These are phyloP conservation scores for Anguilla obscura DNA, from an alignment of 2,797 vertebrate genomes.

Conservation along the genomic window DNA sequence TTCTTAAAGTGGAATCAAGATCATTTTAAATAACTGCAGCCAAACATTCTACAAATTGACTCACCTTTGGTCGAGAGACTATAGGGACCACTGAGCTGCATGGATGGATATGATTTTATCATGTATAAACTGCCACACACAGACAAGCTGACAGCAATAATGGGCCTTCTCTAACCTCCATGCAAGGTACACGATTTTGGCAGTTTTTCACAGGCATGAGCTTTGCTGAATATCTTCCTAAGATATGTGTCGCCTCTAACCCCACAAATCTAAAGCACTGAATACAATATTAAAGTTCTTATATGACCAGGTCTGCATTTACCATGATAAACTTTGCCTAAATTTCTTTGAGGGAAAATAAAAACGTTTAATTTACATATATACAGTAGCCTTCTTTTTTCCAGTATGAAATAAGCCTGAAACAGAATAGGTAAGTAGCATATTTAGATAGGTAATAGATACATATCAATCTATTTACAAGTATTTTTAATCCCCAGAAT, in stretches of 20 bases:
- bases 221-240: background rate
- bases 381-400: background rate
- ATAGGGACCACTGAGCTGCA: background rate
- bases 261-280: background rate
- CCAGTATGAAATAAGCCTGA: no score
- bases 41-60: background rate
- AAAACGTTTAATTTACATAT: no score
- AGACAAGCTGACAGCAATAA: background rate
- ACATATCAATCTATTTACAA: no score
- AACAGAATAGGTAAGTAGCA: no score
- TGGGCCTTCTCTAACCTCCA: background rate
- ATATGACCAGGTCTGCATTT: background rate
- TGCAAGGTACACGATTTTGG: background rate
- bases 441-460: no score
- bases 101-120: background rate
- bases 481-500: background rate
- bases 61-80: background rate
- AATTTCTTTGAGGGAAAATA: no score
- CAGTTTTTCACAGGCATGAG: background rate
- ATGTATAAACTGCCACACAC: background rate
- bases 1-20: background rate
- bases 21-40: background rate
- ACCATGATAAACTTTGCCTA: no score
- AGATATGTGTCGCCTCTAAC: background rate
- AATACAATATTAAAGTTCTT: background rate